Evolutionary conservation across 2,888 invertebrate species (phyloP).

Genomic region (Thymelicus sylvestris): DNA sequence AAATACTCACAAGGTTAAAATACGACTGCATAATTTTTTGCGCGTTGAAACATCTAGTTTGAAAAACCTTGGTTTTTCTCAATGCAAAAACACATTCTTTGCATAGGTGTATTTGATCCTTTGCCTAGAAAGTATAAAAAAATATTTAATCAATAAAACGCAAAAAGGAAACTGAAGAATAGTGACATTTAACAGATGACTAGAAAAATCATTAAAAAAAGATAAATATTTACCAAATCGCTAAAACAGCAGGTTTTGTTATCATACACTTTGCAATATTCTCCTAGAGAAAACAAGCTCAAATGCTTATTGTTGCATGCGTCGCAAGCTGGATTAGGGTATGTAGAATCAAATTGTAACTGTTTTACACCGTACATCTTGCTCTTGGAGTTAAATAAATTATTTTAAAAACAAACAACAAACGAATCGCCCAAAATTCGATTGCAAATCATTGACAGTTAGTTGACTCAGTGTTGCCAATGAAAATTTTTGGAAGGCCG

Average conservation of each 20-base stretch:
- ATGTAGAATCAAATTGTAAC: conserved; percentile 15
- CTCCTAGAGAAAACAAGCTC: conserved; percentile 17
- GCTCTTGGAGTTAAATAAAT: neutral
- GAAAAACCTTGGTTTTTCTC: conserved; percentile 16
- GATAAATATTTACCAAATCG: conserved; percentile 16
- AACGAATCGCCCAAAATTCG: neutral
- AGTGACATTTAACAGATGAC: too few species aligned
- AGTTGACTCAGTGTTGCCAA: too few species aligned
- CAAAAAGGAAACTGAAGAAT: neutral
- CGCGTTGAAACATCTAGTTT: conserved; percentile 6
- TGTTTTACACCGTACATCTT: conserved; percentile 13
- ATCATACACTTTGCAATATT: conserved; percentile 26
- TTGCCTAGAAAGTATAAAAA: conserved; percentile 7
- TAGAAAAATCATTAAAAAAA: neutral
- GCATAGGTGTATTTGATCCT: conserved; percentile 18
- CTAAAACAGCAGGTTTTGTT: conserved; percentile 23
- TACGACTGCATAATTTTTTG: conserved; percentile 18
- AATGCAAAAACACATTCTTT: conserved; percentile 17
- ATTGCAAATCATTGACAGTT: neutral
- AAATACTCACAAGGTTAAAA: neutral
- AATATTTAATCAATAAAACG: neutral
- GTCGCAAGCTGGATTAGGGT: conserved; percentile 18
- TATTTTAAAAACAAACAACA: neutral
- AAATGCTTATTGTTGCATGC: conserved; percentile 20
- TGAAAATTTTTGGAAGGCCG: too few species aligned